phyloP scores from a whole-genome alignment of 2,797 vertebrate species.

The Melanotaenia pygmaea region DNA sequence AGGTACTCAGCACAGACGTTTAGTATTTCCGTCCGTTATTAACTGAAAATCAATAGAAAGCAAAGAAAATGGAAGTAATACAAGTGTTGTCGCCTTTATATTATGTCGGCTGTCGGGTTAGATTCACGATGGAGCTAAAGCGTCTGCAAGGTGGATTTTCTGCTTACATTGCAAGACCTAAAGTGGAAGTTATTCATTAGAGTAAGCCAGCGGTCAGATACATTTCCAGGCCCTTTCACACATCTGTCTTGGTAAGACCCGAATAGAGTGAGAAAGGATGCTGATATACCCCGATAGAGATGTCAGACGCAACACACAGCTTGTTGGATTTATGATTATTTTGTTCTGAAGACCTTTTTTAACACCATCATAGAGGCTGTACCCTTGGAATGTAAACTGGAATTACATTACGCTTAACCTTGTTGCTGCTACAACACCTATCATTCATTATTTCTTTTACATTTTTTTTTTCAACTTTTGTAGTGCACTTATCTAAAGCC shows the following conservation, averaged over 20 bases:
- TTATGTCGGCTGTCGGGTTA: constrained; percentile 99
- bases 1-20: constrained; percentile 99
- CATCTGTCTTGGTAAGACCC: constrained; percentile 99
- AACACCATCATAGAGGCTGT: constrained; percentile 88
- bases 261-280: constrained; percentile 96
- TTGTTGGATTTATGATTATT: constrained; percentile 99
- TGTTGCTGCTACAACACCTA: constrained; percentile 63
- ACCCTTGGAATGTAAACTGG: constrained; percentile 91
- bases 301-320: constrained; percentile 98
- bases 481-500: constrained; percentile 14
- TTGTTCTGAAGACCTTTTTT: constrained; percentile 99
- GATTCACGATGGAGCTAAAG: constrained; percentile 97
- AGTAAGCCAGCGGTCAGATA: constrained; percentile 98
- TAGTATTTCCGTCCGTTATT: constrained; percentile 99
- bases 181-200: constrained; percentile 99
- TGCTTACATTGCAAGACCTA: constrained; percentile 99
- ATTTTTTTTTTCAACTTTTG: constrained; percentile 69
- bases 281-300: constrained; percentile 99
- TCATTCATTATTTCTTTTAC: constrained; percentile 66
- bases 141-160: constrained; percentile 95
- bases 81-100: constrained; percentile 99
- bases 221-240: constrained; percentile 99
- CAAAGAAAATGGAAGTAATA: constrained; percentile 99
- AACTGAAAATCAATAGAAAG: constrained; percentile 99
- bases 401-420: constrained; percentile 75